Conservation (phyloP, 1,140 invertebrate genomes). For the Hyphantria cunea region DNA sequence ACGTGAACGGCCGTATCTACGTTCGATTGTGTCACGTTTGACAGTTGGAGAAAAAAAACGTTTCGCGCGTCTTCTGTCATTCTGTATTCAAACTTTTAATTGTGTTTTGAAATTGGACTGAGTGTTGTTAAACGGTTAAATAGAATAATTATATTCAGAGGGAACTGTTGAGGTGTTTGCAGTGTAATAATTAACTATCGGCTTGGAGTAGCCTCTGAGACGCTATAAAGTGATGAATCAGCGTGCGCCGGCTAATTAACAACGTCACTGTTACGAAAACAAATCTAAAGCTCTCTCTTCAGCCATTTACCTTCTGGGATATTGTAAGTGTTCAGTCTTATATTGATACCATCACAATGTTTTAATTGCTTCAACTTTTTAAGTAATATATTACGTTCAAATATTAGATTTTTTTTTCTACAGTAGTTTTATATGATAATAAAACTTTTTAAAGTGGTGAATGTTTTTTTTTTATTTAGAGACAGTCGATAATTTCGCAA, state of each 20-base stretch:
- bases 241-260: constrained; percentile 77
- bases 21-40: constrained; percentile 55
- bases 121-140: constrained; percentile 39
- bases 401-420: neutral
- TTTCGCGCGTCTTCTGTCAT: constrained; percentile 71
- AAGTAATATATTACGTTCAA: constrained; percentile 1
- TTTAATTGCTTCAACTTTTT: constrained; percentile 4
- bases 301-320: constrained; percentile 42
- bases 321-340: constrained; percentile 61
- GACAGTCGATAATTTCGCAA: no score
- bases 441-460: no score
- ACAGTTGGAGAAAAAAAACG: constrained; percentile 63
- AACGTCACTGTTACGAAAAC: constrained; percentile 70
- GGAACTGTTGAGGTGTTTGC: constrained; percentile 43
- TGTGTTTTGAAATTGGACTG: constrained; percentile 54
- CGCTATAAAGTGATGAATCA: constrained; percentile 79
- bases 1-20: constrained; percentile 66
- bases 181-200: constrained; percentile 58
- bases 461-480: no score
- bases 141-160: constrained; percentile 38
- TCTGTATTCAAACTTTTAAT: constrained; percentile 58
- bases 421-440: no score
- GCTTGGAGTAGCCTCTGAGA: constrained; percentile 61
- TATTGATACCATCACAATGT: constrained; percentile 7
- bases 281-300: constrained; percentile 56